These are phyloP conservation scores for Prionailurus viverrinus DNA, from an alignment of 2,113 vertebrate species.

Conservation along the genomic window DNA sequence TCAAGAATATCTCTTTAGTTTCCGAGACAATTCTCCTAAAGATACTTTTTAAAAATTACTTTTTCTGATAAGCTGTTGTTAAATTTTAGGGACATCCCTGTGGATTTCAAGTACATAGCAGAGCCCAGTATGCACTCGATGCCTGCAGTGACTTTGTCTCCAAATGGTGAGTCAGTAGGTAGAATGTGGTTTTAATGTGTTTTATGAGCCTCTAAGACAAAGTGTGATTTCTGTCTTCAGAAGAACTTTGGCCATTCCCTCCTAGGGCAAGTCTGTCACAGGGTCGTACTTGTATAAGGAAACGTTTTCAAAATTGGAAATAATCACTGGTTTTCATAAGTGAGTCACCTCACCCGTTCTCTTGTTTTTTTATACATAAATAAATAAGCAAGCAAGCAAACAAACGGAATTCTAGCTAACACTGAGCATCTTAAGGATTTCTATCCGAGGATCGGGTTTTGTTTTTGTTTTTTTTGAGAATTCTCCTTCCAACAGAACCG, in stretches of 20 bases:
- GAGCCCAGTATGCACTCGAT: constrained; percentile 99
- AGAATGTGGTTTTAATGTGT: background rate
- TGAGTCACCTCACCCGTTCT: constrained; percentile 23
- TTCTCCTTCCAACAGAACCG: constrained; percentile 40
- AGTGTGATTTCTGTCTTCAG: background rate
- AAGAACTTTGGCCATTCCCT: background rate
- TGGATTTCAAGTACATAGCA: constrained; percentile 99
- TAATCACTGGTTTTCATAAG: constrained; percentile 20
- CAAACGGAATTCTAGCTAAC: constrained; percentile 16
- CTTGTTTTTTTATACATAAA: background rate
- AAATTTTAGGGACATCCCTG: constrained; percentile 97
- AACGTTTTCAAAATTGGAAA: constrained; percentile 40
- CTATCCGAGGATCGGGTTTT: background rate
- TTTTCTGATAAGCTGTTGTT: constrained; percentile 78
- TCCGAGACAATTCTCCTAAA: constrained; percentile 62
- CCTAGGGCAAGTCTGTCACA: background rate
- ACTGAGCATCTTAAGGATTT: constrained; percentile 44
- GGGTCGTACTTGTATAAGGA: background rate
- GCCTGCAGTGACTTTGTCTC: constrained; percentile 98
- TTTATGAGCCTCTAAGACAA: background rate
- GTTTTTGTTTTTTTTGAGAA: background rate
- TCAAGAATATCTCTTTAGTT: constrained; percentile 50
- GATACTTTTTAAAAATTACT: constrained; percentile 58
- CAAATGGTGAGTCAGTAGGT: constrained; percentile 93
- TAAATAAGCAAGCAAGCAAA: constrained; percentile 1